A percentile compares a stretch with the other conserved stretches of the same genome.
These are phyloP conservation scores for Heteromyza rotundicornis DNA, from an alignment of 2,888 invertebrate species.

Conservation along the genomic window DNA sequence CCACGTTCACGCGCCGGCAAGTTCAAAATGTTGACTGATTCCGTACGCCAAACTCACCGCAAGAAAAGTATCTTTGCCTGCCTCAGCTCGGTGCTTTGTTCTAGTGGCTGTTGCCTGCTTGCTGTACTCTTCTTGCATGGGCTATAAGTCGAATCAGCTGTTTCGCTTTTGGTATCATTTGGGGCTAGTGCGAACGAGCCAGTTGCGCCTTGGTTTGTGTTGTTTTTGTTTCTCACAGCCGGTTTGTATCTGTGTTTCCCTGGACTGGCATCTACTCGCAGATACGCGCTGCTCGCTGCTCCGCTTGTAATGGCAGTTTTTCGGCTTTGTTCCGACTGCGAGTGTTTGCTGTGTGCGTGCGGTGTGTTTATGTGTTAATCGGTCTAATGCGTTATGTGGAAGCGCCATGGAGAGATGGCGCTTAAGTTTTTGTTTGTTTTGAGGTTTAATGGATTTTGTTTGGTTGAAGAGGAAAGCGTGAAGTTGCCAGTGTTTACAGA, in stretches of 20 bases:
- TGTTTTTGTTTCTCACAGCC: constrained; percentile 8
- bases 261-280: background rate
- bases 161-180: background rate
- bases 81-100: background rate
- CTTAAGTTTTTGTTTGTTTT: constrained; percentile 21
- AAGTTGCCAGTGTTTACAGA: too few relatives aligned
- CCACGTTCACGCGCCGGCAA: constrained; percentile 57
- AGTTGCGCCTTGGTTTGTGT: background rate
- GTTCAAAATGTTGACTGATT: constrained; percentile 58
- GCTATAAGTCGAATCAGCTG: background rate
- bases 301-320: constrained; percentile 37
- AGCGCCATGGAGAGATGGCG: constrained; percentile 26
- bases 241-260: constrained; percentile 15
- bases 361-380: constrained; percentile 17
- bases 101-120: too few relatives aligned
- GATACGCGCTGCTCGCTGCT: constrained; percentile 23
- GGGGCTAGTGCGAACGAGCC: background rate
- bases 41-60: constrained; percentile 49
- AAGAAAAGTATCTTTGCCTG: constrained; percentile 47
- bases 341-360: constrained; percentile 7
- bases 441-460: background rate
- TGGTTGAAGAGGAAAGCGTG: background rate
- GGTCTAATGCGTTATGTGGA: constrained; percentile 5
- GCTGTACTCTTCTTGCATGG: background rate
- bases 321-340: constrained; percentile 11